Evolutionary conservation across 1,140 invertebrate species (phyloP).

Genomic region (Calycopis cecrops): DNA sequence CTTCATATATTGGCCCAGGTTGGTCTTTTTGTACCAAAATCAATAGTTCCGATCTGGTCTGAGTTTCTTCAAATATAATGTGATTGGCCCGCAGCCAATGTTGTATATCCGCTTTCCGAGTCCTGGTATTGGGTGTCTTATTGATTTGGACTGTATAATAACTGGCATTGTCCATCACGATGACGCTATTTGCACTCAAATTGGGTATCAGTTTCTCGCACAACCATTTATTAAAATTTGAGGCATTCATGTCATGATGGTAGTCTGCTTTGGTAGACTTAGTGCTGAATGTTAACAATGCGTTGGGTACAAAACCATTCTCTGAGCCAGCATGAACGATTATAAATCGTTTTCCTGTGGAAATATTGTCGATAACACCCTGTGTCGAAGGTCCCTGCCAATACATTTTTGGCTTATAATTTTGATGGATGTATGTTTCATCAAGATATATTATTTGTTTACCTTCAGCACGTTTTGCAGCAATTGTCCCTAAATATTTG

Average conservation of each 20-base stretch:
- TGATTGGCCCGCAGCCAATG: not conserved
- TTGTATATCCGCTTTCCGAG: not conserved
- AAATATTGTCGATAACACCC: too few relatives aligned
- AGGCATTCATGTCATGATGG: constrained; percentile 30
- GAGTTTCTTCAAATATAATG: not conserved
- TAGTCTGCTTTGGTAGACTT: constrained; percentile 26
- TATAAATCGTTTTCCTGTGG: too few relatives aligned
- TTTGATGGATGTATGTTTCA: constrained; percentile 21
- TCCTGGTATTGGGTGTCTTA: not conserved
- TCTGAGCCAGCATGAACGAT: too few relatives aligned
- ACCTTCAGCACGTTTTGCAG: constrained; percentile 6
- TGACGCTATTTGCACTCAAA: constrained; percentile 19
- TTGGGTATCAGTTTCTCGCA: constrained; percentile 36
- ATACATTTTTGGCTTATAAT: constrained; percentile 13
- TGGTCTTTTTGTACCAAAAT: not conserved
- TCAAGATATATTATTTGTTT: constrained; percentile 17
- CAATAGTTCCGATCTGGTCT: not conserved
- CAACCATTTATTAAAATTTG: constrained; percentile 23
- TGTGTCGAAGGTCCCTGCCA: constrained; percentile 11
- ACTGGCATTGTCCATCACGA: constrained; percentile 11
- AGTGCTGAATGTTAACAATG: constrained; percentile 28
- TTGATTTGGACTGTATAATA: not conserved
- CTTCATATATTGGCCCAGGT: not conserved
- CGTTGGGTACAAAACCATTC: constrained; percentile 31
- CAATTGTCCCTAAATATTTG: not conserved